Conservation (phyloP, 2,888 invertebrate species). For the Heliconius cydno region DNA sequence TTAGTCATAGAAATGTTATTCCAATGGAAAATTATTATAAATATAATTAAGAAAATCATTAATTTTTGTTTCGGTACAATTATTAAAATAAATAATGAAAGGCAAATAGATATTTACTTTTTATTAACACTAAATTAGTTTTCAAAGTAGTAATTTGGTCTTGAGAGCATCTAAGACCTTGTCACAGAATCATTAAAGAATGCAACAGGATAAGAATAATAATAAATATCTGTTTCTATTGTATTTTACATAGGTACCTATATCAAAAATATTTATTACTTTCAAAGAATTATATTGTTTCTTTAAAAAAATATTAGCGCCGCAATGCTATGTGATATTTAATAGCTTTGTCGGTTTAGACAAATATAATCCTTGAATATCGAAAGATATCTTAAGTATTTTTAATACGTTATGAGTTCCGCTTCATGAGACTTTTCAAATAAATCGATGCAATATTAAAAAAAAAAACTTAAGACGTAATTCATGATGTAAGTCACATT, state of each 20-base stretch:
- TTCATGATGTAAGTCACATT: slow-evolving; percentile 33
- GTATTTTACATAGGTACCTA: not conserved
- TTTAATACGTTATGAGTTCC: slow-evolving; percentile 17
- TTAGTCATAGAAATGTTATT: not conserved
- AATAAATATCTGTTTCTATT: slow-evolving; percentile 15
- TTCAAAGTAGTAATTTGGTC: slow-evolving; percentile 36
- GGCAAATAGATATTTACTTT: not conserved
- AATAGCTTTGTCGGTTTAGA: slow-evolving; percentile 7
- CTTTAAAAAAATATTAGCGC: not conserved
- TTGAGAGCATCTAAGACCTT: slow-evolving; percentile 43
- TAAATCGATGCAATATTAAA: slow-evolving; percentile 6
- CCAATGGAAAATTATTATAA: not conserved
- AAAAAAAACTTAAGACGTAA: slow-evolving; percentile 25
- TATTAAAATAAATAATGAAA: not conserved
- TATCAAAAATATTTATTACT: not conserved
- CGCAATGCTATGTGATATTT: not conserved
- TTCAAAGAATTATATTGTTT: not conserved
- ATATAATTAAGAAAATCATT: not conserved
- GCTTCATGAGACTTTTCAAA: slow-evolving; percentile 25
- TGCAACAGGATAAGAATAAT: slow-evolving; percentile 38
- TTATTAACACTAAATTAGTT: not conserved
- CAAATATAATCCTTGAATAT: slow-evolving; percentile 11
- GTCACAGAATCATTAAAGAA: slow-evolving; percentile 41
- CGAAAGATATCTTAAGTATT: not conserved
- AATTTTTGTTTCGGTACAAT: too few species aligned